These are phyloP conservation scores for Propithecus deckenii DNA, from an alignment of 2,797 vertebrate species.

Conservation along the genomic window DNA sequence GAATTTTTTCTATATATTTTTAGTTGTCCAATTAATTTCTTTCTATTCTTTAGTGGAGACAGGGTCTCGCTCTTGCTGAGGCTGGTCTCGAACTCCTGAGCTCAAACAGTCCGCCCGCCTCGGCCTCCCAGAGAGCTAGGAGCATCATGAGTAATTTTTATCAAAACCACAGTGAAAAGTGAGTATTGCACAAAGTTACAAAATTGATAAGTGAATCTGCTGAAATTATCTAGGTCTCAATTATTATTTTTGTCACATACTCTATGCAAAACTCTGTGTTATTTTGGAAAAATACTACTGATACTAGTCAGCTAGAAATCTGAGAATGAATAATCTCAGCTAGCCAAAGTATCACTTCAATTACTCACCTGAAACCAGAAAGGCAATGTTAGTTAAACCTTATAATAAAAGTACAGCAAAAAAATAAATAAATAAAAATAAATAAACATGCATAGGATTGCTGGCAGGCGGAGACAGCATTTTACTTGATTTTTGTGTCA, in stretches of 20 bases:
- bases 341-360: not conserved
- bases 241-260: not conserved
- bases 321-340: not conserved
- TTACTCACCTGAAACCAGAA: conserved; percentile 20
- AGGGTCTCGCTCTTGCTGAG: no score
- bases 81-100: no score
- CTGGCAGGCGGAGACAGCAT: not conserved
- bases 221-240: conserved; percentile 8
- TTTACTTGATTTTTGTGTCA: conserved; percentile 1
- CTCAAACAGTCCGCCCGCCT: no score
- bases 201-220: not conserved
- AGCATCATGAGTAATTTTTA: not conserved
- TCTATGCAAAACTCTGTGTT: not conserved
- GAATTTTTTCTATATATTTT: no score
- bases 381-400: not conserved
- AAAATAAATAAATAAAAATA: no score
- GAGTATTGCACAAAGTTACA: not conserved
- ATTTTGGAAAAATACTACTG: not conserved
- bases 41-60: no score
- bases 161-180: not conserved
- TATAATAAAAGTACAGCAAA: not conserved
- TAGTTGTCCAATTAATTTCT: no score
- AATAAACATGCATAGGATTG: not conserved
- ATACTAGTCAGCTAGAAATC: conserved; percentile 4
- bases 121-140: no score